Evolutionary conservation across 2,888 invertebrate species (phyloP), one percentile per base, ranked within the genome.

Genomic region (Nymphalis urticae): DNA sequence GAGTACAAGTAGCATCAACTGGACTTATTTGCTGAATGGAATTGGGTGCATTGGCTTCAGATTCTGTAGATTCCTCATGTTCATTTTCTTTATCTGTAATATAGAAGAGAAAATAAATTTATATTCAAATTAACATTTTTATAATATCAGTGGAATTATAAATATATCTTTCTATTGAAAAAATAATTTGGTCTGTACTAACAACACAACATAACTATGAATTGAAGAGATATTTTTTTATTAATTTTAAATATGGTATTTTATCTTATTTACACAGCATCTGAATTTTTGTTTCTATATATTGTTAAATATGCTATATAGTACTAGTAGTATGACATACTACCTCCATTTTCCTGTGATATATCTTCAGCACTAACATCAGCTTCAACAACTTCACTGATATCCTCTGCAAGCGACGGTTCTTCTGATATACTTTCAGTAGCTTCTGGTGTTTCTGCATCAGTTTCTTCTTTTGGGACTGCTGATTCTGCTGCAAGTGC

Each of bases 11-110:
- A 47, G 86, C 79, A n/a, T 89, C 84, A 3, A 80, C 74, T 10
- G 85, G 75, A 56, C 80, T 82, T 42, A 90, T 83, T 77, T 93
- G 91, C 73, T 90, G 90, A 50, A 93, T 92, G 47, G 85, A 80
- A 65, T 85, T 84, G 21, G 83, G 84, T 77, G 80, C 76, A 73
- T 76, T 79, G 70, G 81, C 93, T 73, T 88, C 86, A 0, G 77
- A 65, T 73, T 86, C 88, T 24, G 85, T 85, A 4, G 91, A 79
- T 73, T 94, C 94, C 53, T 82, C 93, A 73, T 82, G 68, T 66
- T 93, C 93, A 65, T 79, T 77, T 68, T 94, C 94, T 73, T 93
- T 88, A 48, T 94, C 93, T 87, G 90, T 21, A 70, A 59, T 42
- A 42, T 27, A 27, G 36, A 56, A 17, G 9, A 13, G 42, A 21